Conservation (phyloP, 2,797 vertebrate species). For the Cossypha caffra region DNA sequence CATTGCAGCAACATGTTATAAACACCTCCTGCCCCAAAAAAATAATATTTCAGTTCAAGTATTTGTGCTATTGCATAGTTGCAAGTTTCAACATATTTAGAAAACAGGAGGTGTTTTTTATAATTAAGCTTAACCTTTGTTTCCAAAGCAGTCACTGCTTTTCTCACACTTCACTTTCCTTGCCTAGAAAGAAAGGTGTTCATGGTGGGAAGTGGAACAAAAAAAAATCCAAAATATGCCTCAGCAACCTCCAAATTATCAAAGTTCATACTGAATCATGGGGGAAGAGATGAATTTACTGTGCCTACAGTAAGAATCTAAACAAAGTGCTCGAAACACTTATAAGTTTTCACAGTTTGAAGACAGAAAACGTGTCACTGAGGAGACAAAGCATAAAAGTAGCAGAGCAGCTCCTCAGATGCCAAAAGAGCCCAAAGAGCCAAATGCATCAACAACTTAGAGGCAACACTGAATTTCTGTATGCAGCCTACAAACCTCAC, state of each 20-base stretch:
- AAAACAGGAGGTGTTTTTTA: neutral
- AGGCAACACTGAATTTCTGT: neutral
- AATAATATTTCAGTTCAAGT: neutral
- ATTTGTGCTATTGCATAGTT: neutral
- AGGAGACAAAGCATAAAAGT: neutral
- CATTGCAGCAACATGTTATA: neutral
- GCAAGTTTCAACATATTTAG: conserved; percentile 30
- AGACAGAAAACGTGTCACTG: neutral
- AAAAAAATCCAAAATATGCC: neutral
- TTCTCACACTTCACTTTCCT: neutral
- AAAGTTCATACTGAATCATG: neutral
- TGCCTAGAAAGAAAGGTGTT: neutral
- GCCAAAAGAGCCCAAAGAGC: neutral
- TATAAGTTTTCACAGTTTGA: neutral
- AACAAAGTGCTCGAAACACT: neutral
- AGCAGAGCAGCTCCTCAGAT: neutral
- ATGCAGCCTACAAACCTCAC: neutral
- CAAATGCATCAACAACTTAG: neutral
- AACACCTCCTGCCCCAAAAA: neutral
- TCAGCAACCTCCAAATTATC: neutral
- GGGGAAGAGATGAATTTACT: neutral
- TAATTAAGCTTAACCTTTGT: neutral
- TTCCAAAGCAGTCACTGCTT: neutral
- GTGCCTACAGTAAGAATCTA: neutral
- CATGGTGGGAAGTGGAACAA: neutral